Percentiles rank a stretch among this genome's conserved stretches.
phyloP scores from a whole-genome alignment of 2,797 vertebrate genomes.

The Numenius phaeopus region DNA sequence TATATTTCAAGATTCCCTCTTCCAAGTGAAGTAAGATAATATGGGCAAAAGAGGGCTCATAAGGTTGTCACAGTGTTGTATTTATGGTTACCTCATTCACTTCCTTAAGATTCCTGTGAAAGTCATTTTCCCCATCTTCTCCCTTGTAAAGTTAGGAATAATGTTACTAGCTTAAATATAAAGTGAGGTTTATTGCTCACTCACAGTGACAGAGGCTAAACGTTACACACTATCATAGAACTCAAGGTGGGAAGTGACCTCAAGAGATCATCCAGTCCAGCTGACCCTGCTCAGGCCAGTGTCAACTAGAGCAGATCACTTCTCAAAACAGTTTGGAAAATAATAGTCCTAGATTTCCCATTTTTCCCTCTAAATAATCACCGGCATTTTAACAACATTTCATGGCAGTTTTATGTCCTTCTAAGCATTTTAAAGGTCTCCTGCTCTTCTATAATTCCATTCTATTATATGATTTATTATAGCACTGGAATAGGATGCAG shows the following conservation, averaged over 20 bases:
- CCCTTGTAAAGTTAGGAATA: neutral
- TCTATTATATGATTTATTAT: neutral
- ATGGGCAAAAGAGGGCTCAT: neutral
- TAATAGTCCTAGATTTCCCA: neutral
- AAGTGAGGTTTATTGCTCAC: neutral
- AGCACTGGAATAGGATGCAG: neutral
- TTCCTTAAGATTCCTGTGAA: neutral
- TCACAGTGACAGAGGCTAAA: neutral
- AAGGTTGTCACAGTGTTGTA: neutral
- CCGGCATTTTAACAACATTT: neutral
- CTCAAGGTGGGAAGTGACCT: neutral
- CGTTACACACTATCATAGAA: neutral
- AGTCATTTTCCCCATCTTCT: neutral
- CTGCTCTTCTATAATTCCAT: neutral
- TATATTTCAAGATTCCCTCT: neutral
- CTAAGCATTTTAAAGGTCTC: neutral
- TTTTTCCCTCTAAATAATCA: neutral
- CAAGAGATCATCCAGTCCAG: neutral
- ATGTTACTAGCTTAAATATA: neutral
- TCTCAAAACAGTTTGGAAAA: neutral
- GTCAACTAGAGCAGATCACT: neutral
- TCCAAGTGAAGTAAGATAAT: neutral
- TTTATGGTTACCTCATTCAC: neutral
- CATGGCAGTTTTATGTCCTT: neutral
- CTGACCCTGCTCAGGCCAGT: neutral